Conservation (phyloP, 2,888 invertebrate species). For the Oxycera nigricornis region DNA sequence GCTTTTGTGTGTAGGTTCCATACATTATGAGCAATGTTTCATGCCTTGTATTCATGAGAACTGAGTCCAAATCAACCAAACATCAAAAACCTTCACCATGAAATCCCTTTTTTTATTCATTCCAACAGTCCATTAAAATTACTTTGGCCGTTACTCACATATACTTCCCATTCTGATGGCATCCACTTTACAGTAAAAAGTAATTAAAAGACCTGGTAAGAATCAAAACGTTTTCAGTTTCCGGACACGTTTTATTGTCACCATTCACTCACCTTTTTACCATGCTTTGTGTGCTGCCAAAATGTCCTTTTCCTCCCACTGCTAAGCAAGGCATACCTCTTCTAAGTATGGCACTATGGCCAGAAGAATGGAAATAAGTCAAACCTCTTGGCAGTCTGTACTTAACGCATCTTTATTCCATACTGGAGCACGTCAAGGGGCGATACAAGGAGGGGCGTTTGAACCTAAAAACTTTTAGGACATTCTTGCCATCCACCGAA, state of each 20-base stretch:
- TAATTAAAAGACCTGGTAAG: not conserved
- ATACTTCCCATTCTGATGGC: too few species aligned
- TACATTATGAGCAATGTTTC: too few species aligned
- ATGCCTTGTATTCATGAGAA: too few species aligned
- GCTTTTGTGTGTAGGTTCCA: too few species aligned
- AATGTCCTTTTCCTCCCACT: not conserved
- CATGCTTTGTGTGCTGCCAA: not conserved
- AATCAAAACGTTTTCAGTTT: slow-evolving; percentile 10
- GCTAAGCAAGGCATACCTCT: not conserved
- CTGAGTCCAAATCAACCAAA: too few species aligned
- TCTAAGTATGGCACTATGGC: not conserved
- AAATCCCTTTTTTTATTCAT: too few species aligned
- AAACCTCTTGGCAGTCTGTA: slow-evolving; percentile 7
- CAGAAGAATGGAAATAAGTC: slow-evolving; percentile 23
- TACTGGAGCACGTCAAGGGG: too few species aligned
- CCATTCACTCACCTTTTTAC: slow-evolving; percentile 4
- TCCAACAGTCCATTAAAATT: too few species aligned
- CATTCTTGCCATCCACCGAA: slow-evolving; percentile 37
- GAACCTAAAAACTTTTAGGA: not conserved
- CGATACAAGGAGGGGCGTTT: slow-evolving; percentile 10
- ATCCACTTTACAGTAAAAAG: too few species aligned
- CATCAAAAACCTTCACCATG: too few species aligned
- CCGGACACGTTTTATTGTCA: slow-evolving; percentile 28
- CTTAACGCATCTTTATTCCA: too few species aligned
- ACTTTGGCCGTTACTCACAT: too few species aligned